Conservation (phyloP, 2,888 invertebrate species). For the Harpalus rubripes region DNA sequence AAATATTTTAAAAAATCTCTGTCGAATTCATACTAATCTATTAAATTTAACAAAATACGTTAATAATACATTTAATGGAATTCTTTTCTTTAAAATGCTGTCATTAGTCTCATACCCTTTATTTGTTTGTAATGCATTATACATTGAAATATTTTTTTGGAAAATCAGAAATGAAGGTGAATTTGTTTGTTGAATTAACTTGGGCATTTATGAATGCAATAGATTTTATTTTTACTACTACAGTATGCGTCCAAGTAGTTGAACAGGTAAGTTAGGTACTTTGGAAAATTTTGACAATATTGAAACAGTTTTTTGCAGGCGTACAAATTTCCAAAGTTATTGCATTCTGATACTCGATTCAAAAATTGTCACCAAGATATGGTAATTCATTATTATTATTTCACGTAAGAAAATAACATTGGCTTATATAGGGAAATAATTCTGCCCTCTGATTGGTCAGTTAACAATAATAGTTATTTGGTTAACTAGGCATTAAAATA, state of each 20-base stretch:
- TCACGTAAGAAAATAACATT: no score
- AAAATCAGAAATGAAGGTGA: not conserved
- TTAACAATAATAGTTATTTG: no score
- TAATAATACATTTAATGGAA: conserved; percentile 7
- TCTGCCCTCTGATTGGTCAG: no score
- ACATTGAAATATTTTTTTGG: not conserved
- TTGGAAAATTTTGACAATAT: not conserved
- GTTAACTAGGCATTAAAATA: no score
- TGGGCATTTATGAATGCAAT: not conserved
- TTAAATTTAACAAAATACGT: not conserved
- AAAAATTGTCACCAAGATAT: no score
- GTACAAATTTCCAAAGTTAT: no score
- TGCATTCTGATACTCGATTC: no score
- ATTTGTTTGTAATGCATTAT: not conserved
- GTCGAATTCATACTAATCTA: not conserved
- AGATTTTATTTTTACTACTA: not conserved
- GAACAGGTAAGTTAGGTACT: not conserved
- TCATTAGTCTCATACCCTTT: not conserved
- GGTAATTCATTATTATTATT: no score
- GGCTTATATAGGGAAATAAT: no score
- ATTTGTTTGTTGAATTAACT: not conserved
- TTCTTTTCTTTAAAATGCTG: not conserved
- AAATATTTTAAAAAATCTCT: conserved; percentile 16
- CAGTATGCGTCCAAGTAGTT: not conserved
- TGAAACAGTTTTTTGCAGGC: not conserved